Base-by-base conservation (phyloP, 2,797 vertebrate species). In the Epinephelus coioides region DNA sequence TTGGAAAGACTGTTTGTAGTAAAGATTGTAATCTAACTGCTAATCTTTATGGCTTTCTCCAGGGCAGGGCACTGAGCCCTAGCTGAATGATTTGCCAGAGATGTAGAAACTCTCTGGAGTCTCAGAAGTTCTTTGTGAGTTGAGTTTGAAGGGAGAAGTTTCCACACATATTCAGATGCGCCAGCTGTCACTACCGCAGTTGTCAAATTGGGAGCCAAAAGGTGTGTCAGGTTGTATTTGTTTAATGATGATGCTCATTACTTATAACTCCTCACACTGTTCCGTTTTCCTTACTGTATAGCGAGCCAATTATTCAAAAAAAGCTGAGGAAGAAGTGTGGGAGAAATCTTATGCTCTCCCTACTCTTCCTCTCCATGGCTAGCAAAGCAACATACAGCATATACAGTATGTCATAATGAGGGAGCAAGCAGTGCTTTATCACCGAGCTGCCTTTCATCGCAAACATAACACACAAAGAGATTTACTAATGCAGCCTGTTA, bases 221-320 rank as follows among this genome's bases (percentile, higher is more conserved):
- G 90, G 93, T 93, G 90, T 92, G 88, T 91, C 87, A 76, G 75
- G 74, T 82, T 85, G 82, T 88, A 89, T 94, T 93, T 92, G 90
- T 91, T 89, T 94, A 93, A 93, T 91, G 89, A 90, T 90, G 92
- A 91, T 78, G 83, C 92, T 94, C 90, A 93, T 92, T 94, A 93
- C 89, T 86, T 88, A 85, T 84, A 83, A 85, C 88, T 86, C 73
- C 78, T 88, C 87, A 53, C 82, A 67, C 79, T 69, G 79, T 85
- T 86, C 65, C 3, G 46, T 78, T 88, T 86, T 83, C 77, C 74
- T 69, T 51, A 63, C 70, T 23, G 25, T 86, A 88, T 63, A 83
- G 80, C 3, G 60, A 89, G 87, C 85, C 92, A 93, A 90, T 94
- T 93, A 93, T 85, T 90, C 27, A 76, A 78, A 87, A 73, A 87